A percentile compares a stretch with the other conserved stretches of the same genome.
Conservation (phyloP, 2,113 vertebrate species). For the Burhinus bistriatus region DNA sequence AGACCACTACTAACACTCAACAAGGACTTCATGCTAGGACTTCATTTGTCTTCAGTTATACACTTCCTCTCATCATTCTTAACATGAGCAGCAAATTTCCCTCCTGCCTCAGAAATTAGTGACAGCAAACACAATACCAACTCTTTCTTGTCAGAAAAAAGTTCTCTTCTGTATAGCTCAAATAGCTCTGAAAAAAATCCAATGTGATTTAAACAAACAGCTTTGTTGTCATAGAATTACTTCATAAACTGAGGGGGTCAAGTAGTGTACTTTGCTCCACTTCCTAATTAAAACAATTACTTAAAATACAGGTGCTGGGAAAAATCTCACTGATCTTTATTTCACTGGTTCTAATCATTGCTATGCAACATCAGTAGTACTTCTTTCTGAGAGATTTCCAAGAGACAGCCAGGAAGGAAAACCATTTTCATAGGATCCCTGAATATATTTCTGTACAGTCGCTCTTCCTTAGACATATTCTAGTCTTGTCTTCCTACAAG, state of each 20-base stretch:
- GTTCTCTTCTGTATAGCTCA: not conserved
- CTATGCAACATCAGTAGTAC: not conserved
- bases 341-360: not conserved
- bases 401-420: not conserved
- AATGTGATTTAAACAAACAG: not conserved
- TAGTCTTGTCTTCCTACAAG: not conserved
- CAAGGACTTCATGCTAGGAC: not conserved
- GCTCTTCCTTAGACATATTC: not conserved
- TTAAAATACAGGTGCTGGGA: not conserved
- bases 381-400: not conserved
- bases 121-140: not conserved
- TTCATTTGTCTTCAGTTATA: not conserved
- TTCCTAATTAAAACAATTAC: not conserved
- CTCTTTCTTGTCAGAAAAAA: not conserved
- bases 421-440: not conserved
- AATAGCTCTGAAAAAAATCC: not conserved
- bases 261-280: not conserved
- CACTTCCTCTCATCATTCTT: not conserved
- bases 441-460: not conserved
- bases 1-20: not conserved
- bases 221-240: not conserved
- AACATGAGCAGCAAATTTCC: not conserved
- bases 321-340: not conserved
- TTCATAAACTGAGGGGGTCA: not conserved
- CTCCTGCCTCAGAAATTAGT: not conserved